phyloP scores from a whole-genome alignment of 1,140 invertebrate species.

The Hydropsyche tenuis region DNA sequence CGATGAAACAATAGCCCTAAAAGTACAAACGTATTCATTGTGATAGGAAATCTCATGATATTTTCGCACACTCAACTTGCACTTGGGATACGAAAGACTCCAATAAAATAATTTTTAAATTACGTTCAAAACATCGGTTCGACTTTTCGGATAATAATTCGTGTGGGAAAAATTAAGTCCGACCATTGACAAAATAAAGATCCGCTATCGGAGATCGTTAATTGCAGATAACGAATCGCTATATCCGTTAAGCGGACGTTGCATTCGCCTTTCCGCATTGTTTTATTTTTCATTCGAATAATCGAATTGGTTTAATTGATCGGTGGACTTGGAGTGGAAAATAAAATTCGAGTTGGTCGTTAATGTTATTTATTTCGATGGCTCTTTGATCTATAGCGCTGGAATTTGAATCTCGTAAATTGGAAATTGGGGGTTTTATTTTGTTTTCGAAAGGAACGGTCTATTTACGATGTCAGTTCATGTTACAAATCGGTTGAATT shows the following conservation, averaged over 20 bases:
- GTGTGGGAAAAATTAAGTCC: neutral
- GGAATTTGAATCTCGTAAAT: neutral
- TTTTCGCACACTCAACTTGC: no score
- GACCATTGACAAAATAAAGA: neutral
- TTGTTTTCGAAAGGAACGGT: no score
- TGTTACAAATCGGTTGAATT: no score
- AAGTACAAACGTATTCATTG: no score
- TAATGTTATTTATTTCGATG: neutral
- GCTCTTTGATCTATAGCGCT: neutral
- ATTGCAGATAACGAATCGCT: neutral
- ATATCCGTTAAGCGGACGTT: slow-evolving; percentile 4
- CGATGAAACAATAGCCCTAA: no score
- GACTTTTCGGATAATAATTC: no score
- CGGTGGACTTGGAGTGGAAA: neutral
- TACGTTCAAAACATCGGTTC: no score
- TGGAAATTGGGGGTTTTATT: no score
- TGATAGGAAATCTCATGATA: no score
- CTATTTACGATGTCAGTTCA: no score
- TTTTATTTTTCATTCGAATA: neutral
- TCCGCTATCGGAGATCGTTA: neutral
- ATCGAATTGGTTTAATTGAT: neutral
- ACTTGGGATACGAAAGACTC: no score
- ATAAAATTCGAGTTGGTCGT: neutral
- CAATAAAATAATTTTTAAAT: no score
- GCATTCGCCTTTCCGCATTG: neutral